Evolutionary conservation across 2,113 vertebrate genomes (phyloP).

Genomic region (Tursiops truncatus): DNA sequence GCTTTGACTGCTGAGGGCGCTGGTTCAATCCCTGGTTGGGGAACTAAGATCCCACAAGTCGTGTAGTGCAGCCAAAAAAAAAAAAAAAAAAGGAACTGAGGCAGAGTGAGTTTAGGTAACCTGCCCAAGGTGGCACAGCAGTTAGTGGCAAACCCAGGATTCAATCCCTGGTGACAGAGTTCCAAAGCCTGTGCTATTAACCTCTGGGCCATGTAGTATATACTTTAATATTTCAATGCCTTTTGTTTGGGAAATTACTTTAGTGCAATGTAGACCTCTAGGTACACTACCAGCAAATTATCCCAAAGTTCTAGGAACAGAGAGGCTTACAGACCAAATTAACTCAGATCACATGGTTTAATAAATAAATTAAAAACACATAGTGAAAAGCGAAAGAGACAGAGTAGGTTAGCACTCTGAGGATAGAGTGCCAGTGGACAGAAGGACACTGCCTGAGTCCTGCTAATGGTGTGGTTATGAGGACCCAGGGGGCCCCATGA

Average conservation of each 20-base stretch:
- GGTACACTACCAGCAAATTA: background rate
- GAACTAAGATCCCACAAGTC: background rate
- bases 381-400: background rate
- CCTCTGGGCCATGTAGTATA: background rate
- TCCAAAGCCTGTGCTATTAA: background rate
- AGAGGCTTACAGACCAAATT: background rate
- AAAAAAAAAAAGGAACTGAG: background rate
- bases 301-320: background rate
- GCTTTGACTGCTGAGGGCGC: background rate
- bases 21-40: background rate
- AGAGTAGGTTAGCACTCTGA: background rate
- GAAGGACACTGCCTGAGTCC: background rate
- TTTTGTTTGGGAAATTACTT: background rate
- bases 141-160: background rate
- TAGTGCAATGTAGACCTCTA: background rate
- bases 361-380: background rate
- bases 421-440: background rate
- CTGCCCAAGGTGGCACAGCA: background rate
- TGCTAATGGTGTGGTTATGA: background rate
- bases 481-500: too few species aligned
- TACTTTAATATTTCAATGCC: too few species aligned
- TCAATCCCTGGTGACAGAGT: too few species aligned
- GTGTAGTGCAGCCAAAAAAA: too few species aligned
- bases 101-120: background rate
- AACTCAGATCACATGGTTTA: background rate